These are phyloP conservation scores for Falco peregrinus DNA, from an alignment of 2,797 vertebrate species.

Conservation along the genomic window DNA sequence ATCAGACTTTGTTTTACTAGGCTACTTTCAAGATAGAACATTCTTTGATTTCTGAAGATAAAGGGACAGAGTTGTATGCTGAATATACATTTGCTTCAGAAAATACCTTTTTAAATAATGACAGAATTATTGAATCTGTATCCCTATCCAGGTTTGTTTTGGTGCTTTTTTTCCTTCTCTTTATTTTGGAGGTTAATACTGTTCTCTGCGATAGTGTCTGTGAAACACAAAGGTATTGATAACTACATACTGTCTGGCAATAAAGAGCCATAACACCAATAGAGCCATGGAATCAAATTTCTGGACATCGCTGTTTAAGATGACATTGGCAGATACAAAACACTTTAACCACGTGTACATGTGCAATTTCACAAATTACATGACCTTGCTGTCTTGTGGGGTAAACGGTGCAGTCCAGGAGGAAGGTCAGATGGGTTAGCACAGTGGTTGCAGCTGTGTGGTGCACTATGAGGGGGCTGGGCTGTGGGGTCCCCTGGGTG, in stretches of 20 bases:
- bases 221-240: background rate
- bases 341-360: background rate
- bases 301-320: background rate
- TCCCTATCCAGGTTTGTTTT: background rate
- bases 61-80: background rate
- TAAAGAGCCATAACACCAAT: background rate
- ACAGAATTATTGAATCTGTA: background rate
- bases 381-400: rapidly evolving
- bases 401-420: background rate
- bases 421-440: background rate
- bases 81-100: background rate
- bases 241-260: background rate
- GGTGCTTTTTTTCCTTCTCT: background rate
- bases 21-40: background rate
- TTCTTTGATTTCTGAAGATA: background rate
- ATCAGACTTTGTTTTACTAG: background rate
- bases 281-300: background rate
- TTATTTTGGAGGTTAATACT: background rate
- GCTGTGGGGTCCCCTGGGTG: background rate
- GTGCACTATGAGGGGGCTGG: background rate
- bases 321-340: background rate
- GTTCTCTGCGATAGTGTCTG: background rate
- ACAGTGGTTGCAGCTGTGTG: background rate
- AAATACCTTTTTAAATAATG: background rate
- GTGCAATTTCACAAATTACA: background rate